Conservation (phyloP, 1,140 invertebrate genomes). For the Aphaenogaster floridana region DNA sequence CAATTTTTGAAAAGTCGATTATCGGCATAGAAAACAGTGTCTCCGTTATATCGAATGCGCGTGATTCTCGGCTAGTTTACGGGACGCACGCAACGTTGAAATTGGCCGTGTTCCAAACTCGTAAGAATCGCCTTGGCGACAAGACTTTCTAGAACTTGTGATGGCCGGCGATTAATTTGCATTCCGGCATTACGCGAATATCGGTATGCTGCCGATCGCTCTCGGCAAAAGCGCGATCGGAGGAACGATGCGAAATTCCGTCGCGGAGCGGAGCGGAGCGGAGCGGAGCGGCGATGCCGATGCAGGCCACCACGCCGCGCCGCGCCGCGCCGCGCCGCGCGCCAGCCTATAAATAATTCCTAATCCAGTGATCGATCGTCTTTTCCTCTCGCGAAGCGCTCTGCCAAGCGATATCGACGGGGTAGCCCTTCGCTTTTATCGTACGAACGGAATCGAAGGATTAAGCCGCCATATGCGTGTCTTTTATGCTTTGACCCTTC, state of each 20-base stretch:
- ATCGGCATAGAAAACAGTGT: not conserved
- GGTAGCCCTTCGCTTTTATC: constrained; percentile 23
- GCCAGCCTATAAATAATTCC: constrained; percentile 61
- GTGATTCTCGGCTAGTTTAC: constrained; percentile 1
- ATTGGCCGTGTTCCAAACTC: constrained; percentile 66
- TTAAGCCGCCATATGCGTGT: constrained; percentile 36
- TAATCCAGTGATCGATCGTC: constrained; percentile 60
- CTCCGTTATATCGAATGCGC: not conserved
- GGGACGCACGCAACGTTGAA: constrained; percentile 26
- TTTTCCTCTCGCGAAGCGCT: constrained; percentile 54
- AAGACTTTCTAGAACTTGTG: constrained; percentile 71
- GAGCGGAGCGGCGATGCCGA: no score
- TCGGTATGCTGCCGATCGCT: not conserved
- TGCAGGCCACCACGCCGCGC: not conserved
- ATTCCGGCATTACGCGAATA: constrained; percentile 56
- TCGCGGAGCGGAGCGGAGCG: no score
- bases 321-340: constrained; percentile 6
- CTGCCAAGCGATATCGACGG: constrained; percentile 23
- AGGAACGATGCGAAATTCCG: constrained; percentile 51
- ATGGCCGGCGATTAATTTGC: constrained; percentile 66
- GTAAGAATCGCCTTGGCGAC: constrained; percentile 74
- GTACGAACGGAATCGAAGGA: constrained; percentile 11
- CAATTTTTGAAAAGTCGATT: not conserved
- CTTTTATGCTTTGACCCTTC: constrained; percentile 25
- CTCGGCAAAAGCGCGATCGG: constrained; percentile 54